Percentiles rank a stretch among this genome's conserved stretches.
Evolutionary conservation across 2,797 vertebrate species (phyloP).

Genomic region (Ctenopoma multispine): DNA sequence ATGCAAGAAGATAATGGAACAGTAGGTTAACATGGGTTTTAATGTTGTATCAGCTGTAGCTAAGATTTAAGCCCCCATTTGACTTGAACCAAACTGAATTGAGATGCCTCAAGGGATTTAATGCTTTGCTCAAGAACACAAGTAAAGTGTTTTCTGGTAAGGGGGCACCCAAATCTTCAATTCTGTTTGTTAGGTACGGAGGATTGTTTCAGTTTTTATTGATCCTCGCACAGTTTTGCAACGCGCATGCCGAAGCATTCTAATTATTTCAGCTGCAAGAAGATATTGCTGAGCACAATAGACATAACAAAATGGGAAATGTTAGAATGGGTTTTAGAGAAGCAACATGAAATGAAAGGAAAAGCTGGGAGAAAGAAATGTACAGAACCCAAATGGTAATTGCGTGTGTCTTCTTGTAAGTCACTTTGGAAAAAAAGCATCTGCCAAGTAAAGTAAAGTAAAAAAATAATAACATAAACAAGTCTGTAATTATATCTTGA

Average conservation of each 20-base stretch:
- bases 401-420: too few species aligned
- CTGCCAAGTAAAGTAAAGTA: too few species aligned
- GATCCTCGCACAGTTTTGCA: slow-evolving; percentile 4
- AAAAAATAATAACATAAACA: too few species aligned
- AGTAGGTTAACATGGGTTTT: slow-evolving; percentile 28
- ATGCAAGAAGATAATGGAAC: background rate
- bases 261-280: background rate
- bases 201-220: slow-evolving; percentile 4
- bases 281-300: background rate
- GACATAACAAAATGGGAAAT: background rate
- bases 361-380: background rate
- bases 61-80: slow-evolving; percentile 10
- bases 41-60: background rate
- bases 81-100: background rate
- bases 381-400: too few species aligned
- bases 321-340: background rate
- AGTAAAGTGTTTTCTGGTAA: slow-evolving; percentile 2
- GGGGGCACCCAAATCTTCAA: background rate
- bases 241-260: background rate
- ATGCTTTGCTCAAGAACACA: slow-evolving; percentile 4
- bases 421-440: too few species aligned
- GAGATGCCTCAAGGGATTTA: slow-evolving; percentile 11
- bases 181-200: background rate
- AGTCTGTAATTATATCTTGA: background rate
- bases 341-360: background rate